Percentiles rank a stretch among this genome's conserved stretches.
Conservation (phyloP, 2,113 vertebrate species). For the Poeciliopsis turrubarensis region DNA sequence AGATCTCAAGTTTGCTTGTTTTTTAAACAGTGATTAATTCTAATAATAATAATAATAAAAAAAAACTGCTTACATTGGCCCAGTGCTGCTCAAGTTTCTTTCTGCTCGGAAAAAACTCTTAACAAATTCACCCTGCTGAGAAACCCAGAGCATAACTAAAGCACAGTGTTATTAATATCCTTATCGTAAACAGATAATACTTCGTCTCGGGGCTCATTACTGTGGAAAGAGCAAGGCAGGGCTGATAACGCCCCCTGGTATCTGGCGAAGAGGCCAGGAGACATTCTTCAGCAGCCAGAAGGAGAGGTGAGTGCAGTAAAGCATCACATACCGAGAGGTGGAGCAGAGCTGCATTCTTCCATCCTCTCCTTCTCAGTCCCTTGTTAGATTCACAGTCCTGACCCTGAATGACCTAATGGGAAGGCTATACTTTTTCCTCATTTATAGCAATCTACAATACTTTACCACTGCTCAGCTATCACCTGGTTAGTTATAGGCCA, state of each 20-base stretch:
- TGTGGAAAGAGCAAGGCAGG: constrained; percentile 52
- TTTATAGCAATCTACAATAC: constrained; percentile 25
- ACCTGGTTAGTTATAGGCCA: constrained; percentile 19
- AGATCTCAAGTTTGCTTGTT: not conserved
- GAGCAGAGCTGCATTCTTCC: constrained; percentile 28
- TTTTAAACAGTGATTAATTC: not conserved
- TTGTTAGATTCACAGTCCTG: constrained; percentile 20
- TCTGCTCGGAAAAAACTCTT: constrained; percentile 44
- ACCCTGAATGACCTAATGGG: constrained; percentile 47
- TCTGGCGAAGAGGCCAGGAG: constrained; percentile 57
- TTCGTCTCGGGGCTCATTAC: constrained; percentile 72
- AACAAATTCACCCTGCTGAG: constrained; percentile 58
- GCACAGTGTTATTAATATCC: constrained; percentile 77
- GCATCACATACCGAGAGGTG: constrained; percentile 7
- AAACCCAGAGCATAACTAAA: constrained; percentile 68
- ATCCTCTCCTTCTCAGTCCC: constrained; percentile 34
- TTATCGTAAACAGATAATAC: constrained; percentile 80
- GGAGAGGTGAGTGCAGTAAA: constrained; percentile 33
- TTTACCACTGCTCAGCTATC: not conserved
- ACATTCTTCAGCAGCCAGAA: constrained; percentile 63
- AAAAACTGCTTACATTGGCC: not conserved
- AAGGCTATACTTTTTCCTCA: constrained; percentile 31
- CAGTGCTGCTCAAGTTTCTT: not conserved
- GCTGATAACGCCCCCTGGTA: constrained; percentile 66
- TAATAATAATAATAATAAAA: not conserved